Evolutionary conservation across 2,888 invertebrate genomes (phyloP).

Genomic region (Eristalis tenax): DNA sequence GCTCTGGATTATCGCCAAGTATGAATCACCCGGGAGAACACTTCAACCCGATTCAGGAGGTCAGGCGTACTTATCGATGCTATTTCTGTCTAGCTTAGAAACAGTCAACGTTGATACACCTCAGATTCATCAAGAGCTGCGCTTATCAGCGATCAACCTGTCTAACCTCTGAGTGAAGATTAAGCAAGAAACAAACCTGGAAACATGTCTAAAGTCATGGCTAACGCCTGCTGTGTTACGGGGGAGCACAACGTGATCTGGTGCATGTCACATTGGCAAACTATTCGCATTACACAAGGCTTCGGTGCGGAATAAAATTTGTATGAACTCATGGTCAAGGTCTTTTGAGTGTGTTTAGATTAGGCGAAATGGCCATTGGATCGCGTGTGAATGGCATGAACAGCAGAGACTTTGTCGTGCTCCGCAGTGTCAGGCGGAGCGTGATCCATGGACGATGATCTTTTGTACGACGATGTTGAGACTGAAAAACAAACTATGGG

Average conservation of each 20-base stretch:
- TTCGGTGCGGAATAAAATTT: neutral
- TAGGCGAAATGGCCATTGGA: neutral
- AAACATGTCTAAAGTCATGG: neutral
- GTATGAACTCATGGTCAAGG: neutral
- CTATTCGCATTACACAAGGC: neutral
- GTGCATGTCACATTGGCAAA: neutral
- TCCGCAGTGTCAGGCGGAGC: neutral
- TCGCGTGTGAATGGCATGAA: neutral
- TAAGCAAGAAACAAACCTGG: neutral
- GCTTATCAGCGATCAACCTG: neutral
- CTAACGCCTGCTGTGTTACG: neutral
- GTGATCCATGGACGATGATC: neutral
- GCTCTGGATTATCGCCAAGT: neutral
- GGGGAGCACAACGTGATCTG: neutral
- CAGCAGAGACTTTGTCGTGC: neutral
- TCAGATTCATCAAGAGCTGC: neutral
- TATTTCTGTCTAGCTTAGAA: neutral
- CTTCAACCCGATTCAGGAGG: neutral
- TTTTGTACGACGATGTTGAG: neutral
- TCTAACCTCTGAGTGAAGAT: neutral
- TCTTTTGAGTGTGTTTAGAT: neutral
- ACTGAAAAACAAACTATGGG: neutral
- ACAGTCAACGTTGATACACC: neutral
- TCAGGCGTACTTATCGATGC: neutral
- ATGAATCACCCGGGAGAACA: neutral